These are phyloP conservation scores for Bombyx mandarina DNA, from an alignment of 1,140 invertebrate genomes.

Conservation along the genomic window DNA sequence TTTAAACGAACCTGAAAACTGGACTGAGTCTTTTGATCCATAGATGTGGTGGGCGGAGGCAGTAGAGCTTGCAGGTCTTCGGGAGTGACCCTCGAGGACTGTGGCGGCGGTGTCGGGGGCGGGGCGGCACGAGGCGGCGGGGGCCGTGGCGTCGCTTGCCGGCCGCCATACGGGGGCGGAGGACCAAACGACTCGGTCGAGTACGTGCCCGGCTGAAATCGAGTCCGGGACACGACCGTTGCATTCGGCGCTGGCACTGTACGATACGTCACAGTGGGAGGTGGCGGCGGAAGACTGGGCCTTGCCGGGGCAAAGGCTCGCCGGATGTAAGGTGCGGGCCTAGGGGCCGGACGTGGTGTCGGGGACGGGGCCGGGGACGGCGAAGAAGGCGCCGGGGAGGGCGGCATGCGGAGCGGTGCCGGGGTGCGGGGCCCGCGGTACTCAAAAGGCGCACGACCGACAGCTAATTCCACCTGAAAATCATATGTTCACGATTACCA, in stretches of 20 bases:
- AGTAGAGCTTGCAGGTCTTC: constrained; percentile 66
- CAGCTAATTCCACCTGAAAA: constrained; percentile 55
- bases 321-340: constrained; percentile 24
- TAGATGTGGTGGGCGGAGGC: constrained; percentile 68
- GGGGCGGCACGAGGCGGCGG: constrained; percentile 24
- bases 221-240: constrained; percentile 34
- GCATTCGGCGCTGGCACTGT: constrained; percentile 30
- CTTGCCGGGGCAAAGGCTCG: constrained; percentile 18
- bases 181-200: constrained; percentile 36
- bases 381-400: constrained; percentile 41
- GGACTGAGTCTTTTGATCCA: constrained; percentile 74
- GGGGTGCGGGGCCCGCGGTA: constrained; percentile 38
- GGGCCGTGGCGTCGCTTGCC: constrained; percentile 24
- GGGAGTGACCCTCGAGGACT: constrained; percentile 38
- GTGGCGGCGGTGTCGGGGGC: constrained; percentile 22
- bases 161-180: constrained; percentile 32
- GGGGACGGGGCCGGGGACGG: constrained; percentile 21
- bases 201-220: constrained; percentile 29
- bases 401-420: constrained; percentile 45
- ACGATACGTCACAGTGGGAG: constrained; percentile 33
- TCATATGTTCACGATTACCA: no score
- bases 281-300: constrained; percentile 23
- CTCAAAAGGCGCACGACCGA: constrained; percentile 55
- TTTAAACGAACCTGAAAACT: constrained; percentile 68
- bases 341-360: constrained; percentile 27